Base-by-base conservation (phyloP, 2,888 invertebrate genomes). In the Heteromurus nitidus region DNA sequence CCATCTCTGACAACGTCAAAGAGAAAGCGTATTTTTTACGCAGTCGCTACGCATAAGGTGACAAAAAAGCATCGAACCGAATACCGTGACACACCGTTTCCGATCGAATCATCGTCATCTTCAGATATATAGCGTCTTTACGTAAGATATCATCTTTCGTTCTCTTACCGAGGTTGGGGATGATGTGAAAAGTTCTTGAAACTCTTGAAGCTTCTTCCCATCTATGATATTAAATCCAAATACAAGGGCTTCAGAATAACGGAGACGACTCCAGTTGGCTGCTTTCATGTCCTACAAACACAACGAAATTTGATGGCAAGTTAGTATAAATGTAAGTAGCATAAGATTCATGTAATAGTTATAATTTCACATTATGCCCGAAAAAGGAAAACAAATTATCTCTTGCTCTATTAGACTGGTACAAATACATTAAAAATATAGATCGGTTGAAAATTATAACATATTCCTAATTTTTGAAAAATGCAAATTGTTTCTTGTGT, bases 151-250 rank as follows among this genome's bases (percentile, higher is more conserved):
- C 62, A 69, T 75, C 62, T 24, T 26, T 36, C n/a, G n/a, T n/a
- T n/a, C n/a, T 64, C 72, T 72, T 68, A 68, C 64, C 24, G 74
- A 73, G 20, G 58, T 13, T 31, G 72, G 74, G 75, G 76, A 68
- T 77, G 77, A 42, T 50, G 77, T 31, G 53, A 69, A 77, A 20
- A 77, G 62, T 64, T 85, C 80, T 55, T 82, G 77, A 75, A 86
- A 85, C 77, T 87, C 86, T 68, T 77, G 68, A 28, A 87, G 82
- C 68, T 85, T 87, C 62, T 65, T 82, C 55, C 83, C 82, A 67
- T 87, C 86, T 36, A 87, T 85, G 18, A 86, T 84, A 68, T 83
- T 87, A 62, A 87, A 85, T 30, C 87, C 87, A 65, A 87, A 84
- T 44, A 87, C 84, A 16, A 87, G 67, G n/a, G 87, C 86, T 84